A percentile compares a stretch with the other conserved stretches of the same genome.
These are phyloP conservation scores for Gari tellinella DNA, from an alignment of 2,888 invertebrate genomes.

Conservation along the genomic window DNA sequence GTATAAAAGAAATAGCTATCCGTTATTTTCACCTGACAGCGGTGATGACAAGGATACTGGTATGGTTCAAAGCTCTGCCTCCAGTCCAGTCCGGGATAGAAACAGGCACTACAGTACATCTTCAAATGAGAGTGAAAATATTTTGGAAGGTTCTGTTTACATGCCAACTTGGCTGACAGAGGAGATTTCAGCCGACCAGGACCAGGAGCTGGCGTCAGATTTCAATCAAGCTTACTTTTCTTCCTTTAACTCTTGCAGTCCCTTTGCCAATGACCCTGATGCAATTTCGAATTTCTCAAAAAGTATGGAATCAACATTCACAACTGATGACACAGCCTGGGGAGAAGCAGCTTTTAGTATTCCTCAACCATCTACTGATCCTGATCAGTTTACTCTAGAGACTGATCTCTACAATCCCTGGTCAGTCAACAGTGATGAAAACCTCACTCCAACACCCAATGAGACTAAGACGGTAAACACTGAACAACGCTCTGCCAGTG, in stretches of 20 bases:
- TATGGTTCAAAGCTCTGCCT: conserved; percentile 19
- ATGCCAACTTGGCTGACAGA: conserved; percentile 59
- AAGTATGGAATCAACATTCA: conserved; percentile 9
- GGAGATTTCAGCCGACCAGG: conserved; percentile 43
- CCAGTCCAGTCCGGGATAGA: conserved; percentile 43
- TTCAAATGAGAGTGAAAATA: conserved; percentile 39
- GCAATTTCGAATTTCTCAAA: background rate
- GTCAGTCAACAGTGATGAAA: conserved; percentile 21
- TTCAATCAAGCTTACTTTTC: background rate
- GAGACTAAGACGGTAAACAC: conserved; percentile 16
- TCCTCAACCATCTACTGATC: too few species aligned
- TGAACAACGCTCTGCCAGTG: background rate
- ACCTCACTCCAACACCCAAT: conserved; percentile 48
- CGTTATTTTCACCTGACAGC: conserved; percentile 47
- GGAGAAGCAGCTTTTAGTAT: too few species aligned
- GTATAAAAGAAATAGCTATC: conserved; percentile 71
- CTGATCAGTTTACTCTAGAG: too few species aligned
- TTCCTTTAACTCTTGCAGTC: conserved; percentile 54
- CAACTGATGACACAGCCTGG: background rate
- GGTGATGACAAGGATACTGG: conserved; percentile 11
- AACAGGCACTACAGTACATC: conserved; percentile 19
- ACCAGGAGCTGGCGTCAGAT: conserved; percentile 7
- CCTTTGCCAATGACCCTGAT: conserved; percentile 17
- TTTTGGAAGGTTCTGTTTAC: conserved; percentile 50
- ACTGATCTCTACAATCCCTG: background rate